Percentiles rank a stretch among this genome's conserved stretches.
Evolutionary conservation across 2,888 invertebrate genomes (phyloP).

Genomic region (Apocheima hispidaria): DNA sequence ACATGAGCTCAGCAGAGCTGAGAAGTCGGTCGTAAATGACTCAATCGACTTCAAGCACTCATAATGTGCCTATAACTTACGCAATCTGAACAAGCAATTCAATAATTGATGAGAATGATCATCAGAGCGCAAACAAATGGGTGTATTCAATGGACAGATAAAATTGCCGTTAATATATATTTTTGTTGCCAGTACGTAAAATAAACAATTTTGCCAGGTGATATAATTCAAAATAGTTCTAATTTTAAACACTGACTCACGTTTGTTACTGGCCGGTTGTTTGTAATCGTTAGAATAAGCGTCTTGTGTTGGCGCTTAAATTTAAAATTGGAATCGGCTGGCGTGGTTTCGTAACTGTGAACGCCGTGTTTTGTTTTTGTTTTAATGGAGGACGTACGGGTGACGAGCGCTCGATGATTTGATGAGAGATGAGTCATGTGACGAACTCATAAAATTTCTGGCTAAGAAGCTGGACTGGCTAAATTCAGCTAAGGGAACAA

Average conservation of each 20-base stretch:
- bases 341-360: slow-evolving; percentile 57
- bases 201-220: slow-evolving; percentile 65
- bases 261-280: slow-evolving; percentile 59
- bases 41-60: slow-evolving; percentile 18
- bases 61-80: slow-evolving; percentile 20
- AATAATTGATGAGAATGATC: slow-evolving; percentile 24
- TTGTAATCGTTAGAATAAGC: slow-evolving; percentile 54
- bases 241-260: slow-evolving; percentile 65
- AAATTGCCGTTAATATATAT: slow-evolving; percentile 32
- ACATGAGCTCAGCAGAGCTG: not conserved
- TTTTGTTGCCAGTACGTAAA: slow-evolving; percentile 36
- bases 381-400: slow-evolving; percentile 28
- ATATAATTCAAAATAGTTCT: slow-evolving; percentile 61
- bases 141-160: slow-evolving; percentile 29
- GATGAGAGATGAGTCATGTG: slow-evolving; percentile 31
- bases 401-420: slow-evolving; percentile 28
- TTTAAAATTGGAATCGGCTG: slow-evolving; percentile 66
- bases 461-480: not conserved
- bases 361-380: slow-evolving; percentile 48
- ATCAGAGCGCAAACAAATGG: slow-evolving; percentile 28
- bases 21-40: slow-evolving; percentile 21
- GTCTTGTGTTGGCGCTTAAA: slow-evolving; percentile 66
- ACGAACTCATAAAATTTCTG: slow-evolving; percentile 1
- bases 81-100: slow-evolving; percentile 30
- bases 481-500: not conserved